phyloP scores from a whole-genome alignment of 2,113 vertebrate genomes.

The Sisor rabdophorus region DNA sequence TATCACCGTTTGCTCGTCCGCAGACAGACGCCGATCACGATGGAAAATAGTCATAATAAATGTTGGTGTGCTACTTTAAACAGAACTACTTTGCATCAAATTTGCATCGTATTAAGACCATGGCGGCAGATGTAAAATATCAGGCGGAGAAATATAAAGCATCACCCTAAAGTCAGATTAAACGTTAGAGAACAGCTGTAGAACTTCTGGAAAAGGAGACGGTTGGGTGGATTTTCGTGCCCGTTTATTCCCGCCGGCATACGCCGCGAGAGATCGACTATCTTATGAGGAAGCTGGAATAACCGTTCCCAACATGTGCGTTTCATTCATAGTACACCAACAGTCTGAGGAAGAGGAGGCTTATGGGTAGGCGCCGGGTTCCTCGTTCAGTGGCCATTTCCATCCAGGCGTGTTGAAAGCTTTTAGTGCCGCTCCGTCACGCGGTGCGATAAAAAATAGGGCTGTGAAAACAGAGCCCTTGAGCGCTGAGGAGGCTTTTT shows the following conservation, averaged over 20 bases:
- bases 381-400: constrained; percentile 55
- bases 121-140: background rate
- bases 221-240: background rate
- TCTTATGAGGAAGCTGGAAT: constrained; percentile 1
- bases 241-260: no score
- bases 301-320: background rate
- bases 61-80: background rate
- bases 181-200: background rate
- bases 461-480: constrained; percentile 87
- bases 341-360: constrained; percentile 15
- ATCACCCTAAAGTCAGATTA: background rate
- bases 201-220: background rate
- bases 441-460: constrained; percentile 69
- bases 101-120: constrained; percentile 5
- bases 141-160: background rate
- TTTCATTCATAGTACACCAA: background rate
- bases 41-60: no score
- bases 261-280: background rate
- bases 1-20: background rate
- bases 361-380: constrained; percentile 36
- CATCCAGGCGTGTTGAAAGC: constrained; percentile 44
- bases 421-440: constrained; percentile 56
- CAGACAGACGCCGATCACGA: background rate
- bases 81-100: background rate
- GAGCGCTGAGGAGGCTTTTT: constrained; percentile 74